Evolutionary conservation across 2,113 vertebrate species (phyloP).

Genomic region (Odobenus rosmarus): DNA sequence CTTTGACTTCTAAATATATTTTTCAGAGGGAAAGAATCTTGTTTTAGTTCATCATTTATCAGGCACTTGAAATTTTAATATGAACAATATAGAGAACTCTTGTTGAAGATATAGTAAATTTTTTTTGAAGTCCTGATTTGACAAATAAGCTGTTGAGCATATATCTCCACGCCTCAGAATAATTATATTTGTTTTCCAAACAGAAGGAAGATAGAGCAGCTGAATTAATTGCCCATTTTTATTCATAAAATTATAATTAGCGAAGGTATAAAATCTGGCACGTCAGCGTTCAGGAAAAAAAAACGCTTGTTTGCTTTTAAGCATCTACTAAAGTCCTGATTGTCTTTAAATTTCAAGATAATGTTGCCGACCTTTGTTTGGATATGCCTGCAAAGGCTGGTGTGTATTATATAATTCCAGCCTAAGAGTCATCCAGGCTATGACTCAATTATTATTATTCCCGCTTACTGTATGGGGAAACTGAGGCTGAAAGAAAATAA

Average conservation of each 20-base stretch:
- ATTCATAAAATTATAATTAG: slow-evolving; percentile 60
- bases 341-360: slow-evolving; percentile 42
- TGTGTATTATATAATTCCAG: neutral
- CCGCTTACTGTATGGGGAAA: neutral
- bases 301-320: slow-evolving; percentile 31
- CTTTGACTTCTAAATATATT: slow-evolving; percentile 55
- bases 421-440: neutral
- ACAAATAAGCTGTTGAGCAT: slow-evolving; percentile 21
- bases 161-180: neutral
- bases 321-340: slow-evolving; percentile 29
- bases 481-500: neutral
- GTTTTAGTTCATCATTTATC: slow-evolving; percentile 49
- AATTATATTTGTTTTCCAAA: slow-evolving; percentile 71
- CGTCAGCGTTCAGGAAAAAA: neutral
- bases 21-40: neutral
- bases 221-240: slow-evolving; percentile 57
- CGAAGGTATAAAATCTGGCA: slow-evolving; percentile 20
- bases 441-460: neutral
- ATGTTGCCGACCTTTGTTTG: slow-evolving; percentile 11
- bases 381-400: neutral
- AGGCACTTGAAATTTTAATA: slow-evolving; percentile 48
- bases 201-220: neutral
- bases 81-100: slow-evolving; percentile 22
- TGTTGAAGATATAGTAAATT: neutral
- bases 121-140: slow-evolving; percentile 56